Evolutionary conservation across 2,113 vertebrate genomes (phyloP), one percentile per base, ranked within the genome.

Genomic region (Galbula dea): DNA sequence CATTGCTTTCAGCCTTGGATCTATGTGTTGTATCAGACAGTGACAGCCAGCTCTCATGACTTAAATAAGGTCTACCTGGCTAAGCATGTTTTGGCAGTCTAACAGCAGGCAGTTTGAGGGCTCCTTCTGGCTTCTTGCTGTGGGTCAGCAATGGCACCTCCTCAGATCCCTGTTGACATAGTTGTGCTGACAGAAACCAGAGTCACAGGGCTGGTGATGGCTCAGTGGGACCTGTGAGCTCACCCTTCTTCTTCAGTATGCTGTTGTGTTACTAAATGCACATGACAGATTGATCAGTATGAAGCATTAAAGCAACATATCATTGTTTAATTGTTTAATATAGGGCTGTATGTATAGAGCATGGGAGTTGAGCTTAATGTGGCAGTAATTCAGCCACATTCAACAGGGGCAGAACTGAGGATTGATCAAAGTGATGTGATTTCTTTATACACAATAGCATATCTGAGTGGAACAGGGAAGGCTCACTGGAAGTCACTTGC

Each of bases 321-420:
- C 45, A 75, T 88, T 95, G 90, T 93, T 94, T 62, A 69, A 54
- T 72, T 96, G 73, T 92, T 95, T 84, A 91, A 87, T 83, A 27
- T 22, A 69, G 67, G n/a, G 58, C 76, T 79, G 46, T 78, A 58
- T 57, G 30, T 91, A 83, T 74, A 83, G 95, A 95, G 96, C 77
- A 84, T 51, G 19, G 39, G 37, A 78, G 80, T 39, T 90, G 83
- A 89, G 86, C 89, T 95, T 89, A 94, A 95, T 59, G 48, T 82
- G 74, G n/a, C 68, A 82, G 45, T 94, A 91, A 83, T 86, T 86
- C 89, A 94, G 45, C 49, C 76, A 74, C 24, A 30, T 88, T 54
- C 71, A 93, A 52, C 89, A 87, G 24, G 85, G 41, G 24, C 71
- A 84, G 89, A 87, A 66, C 48, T 85, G 74, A 95, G 52, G 76